A percentile compares a stretch with the other conserved stretches of the same genome.
Conservation (phyloP, 2,113 vertebrate species). For the Rousettus leschenaultii region DNA sequence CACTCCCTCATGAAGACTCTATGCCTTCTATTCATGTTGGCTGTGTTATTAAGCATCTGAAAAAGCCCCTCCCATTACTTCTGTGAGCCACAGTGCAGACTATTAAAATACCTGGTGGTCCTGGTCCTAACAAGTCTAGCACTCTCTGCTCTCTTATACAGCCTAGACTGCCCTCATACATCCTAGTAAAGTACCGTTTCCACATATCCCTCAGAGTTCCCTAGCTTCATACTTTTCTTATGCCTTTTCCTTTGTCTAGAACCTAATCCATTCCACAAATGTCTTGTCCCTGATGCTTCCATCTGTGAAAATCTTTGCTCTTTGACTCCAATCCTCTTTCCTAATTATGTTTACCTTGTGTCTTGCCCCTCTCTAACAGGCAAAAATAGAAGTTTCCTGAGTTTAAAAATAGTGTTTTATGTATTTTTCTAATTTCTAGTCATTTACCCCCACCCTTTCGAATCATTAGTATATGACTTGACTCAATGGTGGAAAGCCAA, state of each 20-base stretch:
- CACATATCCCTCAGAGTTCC: not conserved
- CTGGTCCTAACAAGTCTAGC: not conserved
- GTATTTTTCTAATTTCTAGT: not conserved
- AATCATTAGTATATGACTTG: not conserved
- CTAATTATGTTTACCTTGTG: not conserved
- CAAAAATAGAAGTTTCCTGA: not conserved
- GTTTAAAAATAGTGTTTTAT: not conserved
- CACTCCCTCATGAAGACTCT: not conserved
- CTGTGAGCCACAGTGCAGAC: not conserved
- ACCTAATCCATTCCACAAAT: not conserved
- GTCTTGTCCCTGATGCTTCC: not conserved
- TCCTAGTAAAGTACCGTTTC: not conserved
- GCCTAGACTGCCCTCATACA: not conserved
- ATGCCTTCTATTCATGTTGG: not conserved
- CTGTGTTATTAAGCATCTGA: not conserved
- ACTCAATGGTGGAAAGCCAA: not conserved
- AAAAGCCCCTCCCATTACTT: not conserved
- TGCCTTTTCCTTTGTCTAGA: not conserved
- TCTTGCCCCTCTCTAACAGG: not conserved
- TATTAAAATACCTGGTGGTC: too few relatives aligned
- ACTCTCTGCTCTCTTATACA: not conserved
- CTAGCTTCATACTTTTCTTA: not conserved
- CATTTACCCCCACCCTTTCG: not conserved
- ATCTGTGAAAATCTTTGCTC: not conserved
- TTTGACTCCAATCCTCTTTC: not conserved